Base-by-base conservation (phyloP, 2,797 vertebrate species). In the Carapus acus region DNA sequence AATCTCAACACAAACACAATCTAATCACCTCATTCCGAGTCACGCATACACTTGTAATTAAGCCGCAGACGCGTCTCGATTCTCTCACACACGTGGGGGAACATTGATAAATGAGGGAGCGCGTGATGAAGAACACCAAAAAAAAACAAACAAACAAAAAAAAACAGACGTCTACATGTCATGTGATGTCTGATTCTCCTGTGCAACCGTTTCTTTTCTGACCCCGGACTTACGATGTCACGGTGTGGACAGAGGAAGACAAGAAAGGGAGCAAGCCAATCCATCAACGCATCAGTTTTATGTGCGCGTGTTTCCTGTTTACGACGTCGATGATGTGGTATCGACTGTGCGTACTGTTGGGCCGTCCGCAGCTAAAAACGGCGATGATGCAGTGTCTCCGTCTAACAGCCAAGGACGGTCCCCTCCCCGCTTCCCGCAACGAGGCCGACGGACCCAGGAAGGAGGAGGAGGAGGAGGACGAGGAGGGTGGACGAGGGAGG, bases 1-100 rank as follows among this genome's bases (percentile, higher is more conserved):
- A 63, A 62, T 76, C 49, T 41, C 54, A 68, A 74, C 56, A 75
- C 67, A 81, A 76, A 69, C 57, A 40, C 71, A 77, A 82, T 79
- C 74, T 63, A 67, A 81, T 77, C 71, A 58, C 29, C 44, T 49
- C 49, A 40, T 71, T 62, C 39, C 57, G 54, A 62, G 33, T 31
- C 56, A 61, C 53, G 68, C 65, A 44, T 24, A 50, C 53, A 48
- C 41, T 57, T 55, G 57, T 69, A 72, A 79, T 80, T 65, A 67
- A 54, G 41, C 24, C 41, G 65, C 69, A 57, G 47, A 69, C 38
- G 67, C 44, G 41, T 64, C 58, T 15, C 49, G 54, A 61, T 67
- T 66, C 41, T 58, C 43, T 54, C 39, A 43, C 34, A 39, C 9
- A 9, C 45, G 58, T 58, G 33, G 38, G 20, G 34, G 45, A 59